Evolutionary conservation across 2,113 vertebrate species (phyloP).

Genomic region (Nyctibius bracteatus): DNA sequence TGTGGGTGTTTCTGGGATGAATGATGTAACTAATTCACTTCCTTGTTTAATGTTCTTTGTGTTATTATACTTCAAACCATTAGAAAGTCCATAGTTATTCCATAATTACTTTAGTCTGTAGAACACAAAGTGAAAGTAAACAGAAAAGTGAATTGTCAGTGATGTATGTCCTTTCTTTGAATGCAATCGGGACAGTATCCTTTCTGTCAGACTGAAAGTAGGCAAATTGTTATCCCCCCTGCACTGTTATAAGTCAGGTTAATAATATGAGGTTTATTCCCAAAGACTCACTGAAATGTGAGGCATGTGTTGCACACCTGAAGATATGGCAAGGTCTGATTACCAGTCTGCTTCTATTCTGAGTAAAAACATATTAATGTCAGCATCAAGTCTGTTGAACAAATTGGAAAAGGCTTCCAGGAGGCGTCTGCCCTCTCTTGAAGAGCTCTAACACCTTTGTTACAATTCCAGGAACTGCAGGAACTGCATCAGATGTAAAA

Average conservation of each 20-base stretch:
- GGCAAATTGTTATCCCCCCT: neutral
- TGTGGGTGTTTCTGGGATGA: neutral
- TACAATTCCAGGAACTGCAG: neutral
- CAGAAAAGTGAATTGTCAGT: neutral
- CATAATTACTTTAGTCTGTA: neutral
- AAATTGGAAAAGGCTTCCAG: neutral
- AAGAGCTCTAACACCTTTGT: neutral
- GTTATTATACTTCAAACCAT: neutral
- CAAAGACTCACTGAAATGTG: neutral
- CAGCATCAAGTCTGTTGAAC: neutral
- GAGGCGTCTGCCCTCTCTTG: neutral
- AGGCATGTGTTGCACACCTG: neutral
- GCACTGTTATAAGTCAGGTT: neutral
- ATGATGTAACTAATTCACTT: neutral
- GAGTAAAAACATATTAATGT: neutral
- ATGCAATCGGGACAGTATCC: neutral
- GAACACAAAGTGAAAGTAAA: neutral
- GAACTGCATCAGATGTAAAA: neutral
- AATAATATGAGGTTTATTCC: neutral
- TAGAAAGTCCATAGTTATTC: neutral
- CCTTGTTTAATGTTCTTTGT: neutral
- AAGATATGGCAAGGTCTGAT: neutral
- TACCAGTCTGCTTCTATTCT: neutral
- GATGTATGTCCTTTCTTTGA: neutral
- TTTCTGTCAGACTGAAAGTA: neutral